phyloP scores from a whole-genome alignment of 2,113 vertebrate species.

The Antechinus flavipes region DNA sequence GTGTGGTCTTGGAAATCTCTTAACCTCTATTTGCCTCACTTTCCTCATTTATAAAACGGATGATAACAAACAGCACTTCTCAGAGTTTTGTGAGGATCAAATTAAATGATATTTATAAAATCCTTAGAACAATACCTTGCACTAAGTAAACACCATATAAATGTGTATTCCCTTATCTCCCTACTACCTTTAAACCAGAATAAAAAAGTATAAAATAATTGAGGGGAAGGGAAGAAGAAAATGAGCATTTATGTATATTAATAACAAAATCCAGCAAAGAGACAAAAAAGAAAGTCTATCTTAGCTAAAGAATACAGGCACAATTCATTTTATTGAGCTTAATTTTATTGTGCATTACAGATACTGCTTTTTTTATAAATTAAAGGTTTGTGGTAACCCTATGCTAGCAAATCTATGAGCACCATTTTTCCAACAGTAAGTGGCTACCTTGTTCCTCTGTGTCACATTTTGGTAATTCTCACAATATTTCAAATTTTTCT shows the following conservation, averaged over 20 bases:
- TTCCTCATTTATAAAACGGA: not conserved
- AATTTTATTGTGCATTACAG: not conserved
- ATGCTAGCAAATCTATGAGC: not conserved
- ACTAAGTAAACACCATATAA: not conserved
- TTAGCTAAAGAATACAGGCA: not conserved
- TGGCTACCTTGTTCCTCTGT: not conserved
- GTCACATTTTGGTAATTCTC: not conserved
- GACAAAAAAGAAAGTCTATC: not conserved
- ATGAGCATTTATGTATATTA: not conserved
- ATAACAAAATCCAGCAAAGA: not conserved
- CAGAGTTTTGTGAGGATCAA: not conserved
- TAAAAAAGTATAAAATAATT: not conserved
- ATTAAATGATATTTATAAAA: not conserved
- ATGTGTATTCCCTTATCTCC: not conserved
- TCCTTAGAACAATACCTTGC: not conserved
- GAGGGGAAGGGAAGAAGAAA: accelerated
- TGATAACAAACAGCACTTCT: not conserved
- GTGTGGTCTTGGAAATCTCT: not conserved
- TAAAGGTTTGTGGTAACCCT: not conserved
- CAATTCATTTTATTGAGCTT: not conserved
- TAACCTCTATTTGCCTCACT: not conserved
- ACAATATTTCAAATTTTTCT: not conserved
- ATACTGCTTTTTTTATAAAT: not conserved
- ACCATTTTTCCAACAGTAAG: not conserved
- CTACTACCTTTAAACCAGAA: not conserved